Conservation (phyloP, 1,140 invertebrate species). For the Pogonomyrmex californicus region DNA sequence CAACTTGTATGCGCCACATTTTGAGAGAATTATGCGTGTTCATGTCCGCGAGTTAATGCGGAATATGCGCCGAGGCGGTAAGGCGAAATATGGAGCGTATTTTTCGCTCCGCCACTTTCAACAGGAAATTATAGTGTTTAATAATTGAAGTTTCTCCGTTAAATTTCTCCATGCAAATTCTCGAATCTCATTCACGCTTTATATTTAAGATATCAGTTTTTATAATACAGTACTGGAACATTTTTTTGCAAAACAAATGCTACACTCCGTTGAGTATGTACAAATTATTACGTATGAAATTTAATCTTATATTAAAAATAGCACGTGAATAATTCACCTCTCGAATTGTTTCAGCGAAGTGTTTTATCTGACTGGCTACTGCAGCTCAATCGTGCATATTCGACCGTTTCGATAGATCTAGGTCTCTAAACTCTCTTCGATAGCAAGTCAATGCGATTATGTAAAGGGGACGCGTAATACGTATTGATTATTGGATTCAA, state of each 20-base stretch:
- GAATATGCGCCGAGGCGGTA: conserved; percentile 67
- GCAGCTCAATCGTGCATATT: background rate
- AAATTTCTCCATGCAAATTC: conserved; percentile 20
- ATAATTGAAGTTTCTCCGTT: conserved; percentile 70
- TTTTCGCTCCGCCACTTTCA: conserved; percentile 76
- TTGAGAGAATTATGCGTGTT: conserved; percentile 74
- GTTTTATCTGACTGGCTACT: background rate
- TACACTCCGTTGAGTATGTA: background rate
- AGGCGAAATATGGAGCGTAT: conserved; percentile 75
- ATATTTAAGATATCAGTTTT: conserved; percentile 1
- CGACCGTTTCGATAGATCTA: conserved; percentile 10
- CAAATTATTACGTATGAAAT: background rate
- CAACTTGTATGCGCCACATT: conserved; percentile 75
- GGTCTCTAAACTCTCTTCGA: conserved; percentile 33
- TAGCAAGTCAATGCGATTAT: conserved; percentile 29
- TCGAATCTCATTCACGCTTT: background rate
- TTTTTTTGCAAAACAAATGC: background rate
- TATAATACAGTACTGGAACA: background rate
- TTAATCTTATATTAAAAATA: background rate
- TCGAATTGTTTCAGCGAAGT: background rate
- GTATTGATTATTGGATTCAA: conserved; percentile 53
- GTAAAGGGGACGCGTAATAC: conserved; percentile 33
- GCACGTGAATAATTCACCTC: background rate
- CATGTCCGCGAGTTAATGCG: conserved; percentile 74
- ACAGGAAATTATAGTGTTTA: conserved; percentile 74